Evolutionary conservation across 1,140 invertebrate species (phyloP).

Genomic region (Hycleus phaleratus): DNA sequence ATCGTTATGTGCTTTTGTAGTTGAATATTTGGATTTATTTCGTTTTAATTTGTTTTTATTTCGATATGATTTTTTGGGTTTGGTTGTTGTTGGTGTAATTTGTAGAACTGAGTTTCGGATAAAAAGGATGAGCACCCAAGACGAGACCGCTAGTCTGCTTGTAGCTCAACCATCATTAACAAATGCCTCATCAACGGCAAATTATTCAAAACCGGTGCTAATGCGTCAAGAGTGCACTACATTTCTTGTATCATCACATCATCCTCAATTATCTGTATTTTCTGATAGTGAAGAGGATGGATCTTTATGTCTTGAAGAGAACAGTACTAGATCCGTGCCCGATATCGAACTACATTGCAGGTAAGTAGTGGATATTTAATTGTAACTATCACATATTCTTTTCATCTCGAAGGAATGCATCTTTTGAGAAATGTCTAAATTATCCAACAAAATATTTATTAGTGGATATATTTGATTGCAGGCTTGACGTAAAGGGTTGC

Average conservation of each 20-base stretch:
- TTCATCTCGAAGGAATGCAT: background rate
- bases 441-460: background rate
- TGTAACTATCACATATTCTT: no score
- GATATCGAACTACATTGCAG: constrained; percentile 81
- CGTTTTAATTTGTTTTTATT: no score
- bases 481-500: constrained; percentile 48
- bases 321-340: constrained; percentile 73
- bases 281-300: constrained; percentile 72
- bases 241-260: constrained; percentile 58
- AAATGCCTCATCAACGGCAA: constrained; percentile 42
- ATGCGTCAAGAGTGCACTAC: constrained; percentile 77
- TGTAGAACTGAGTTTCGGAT: constrained; percentile 22
- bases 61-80: background rate
- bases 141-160: constrained; percentile 70
- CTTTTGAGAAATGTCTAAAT: background rate
- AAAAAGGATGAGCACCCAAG: constrained; percentile 52
- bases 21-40: no score
- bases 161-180: constrained; percentile 49
- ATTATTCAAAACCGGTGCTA: constrained; percentile 60
- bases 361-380: constrained; percentile 18
- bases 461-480: constrained; percentile 30
- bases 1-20: background rate
- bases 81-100: constrained; percentile 5
- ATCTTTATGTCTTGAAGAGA: constrained; percentile 53
- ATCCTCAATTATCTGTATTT: constrained; percentile 65